Evolutionary conservation across 92 coral and sea anemone genomes (phyloP), one percentile per base, ranked within the genome.

Genomic region (Plumapathes pennacea): DNA sequence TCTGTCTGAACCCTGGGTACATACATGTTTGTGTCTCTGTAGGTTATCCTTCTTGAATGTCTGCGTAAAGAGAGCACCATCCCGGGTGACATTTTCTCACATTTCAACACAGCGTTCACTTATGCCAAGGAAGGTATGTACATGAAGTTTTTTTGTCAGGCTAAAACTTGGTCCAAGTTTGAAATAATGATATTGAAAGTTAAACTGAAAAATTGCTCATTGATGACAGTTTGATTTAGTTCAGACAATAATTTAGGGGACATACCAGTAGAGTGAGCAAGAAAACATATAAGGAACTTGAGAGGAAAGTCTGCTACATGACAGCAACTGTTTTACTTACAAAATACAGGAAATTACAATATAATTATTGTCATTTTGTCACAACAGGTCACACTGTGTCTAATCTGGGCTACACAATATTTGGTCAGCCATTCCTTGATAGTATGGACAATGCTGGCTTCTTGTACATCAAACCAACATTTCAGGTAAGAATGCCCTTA

Each of bases 391-490:
- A 92, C 77, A 84, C 84, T 24, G 98, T 92, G 32, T 89, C 98
- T 54, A 94, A 92, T 71, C 94, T 92, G 53, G 98, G 98, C 25
- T 92, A 84, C 37, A 92, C 98, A 30, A 92, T 92, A 68, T 92
- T 92, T 89, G 98, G 98, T 30, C 98, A 92, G 52, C 98, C 98
- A 2, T 92, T 92, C 50, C 89, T 92, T 64, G 98, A 96, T 37
- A 89, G 96, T 47, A 57, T 83, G 44, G 71, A 79, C 68, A 92
- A 92, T 72, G 98, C 98, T 25, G 98, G 98, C 3, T 92, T 92
- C 38, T 85, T 92, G 18, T 92, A 92, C 62, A 54, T 92, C 50
- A 92, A 88, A 32, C 91, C 98, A n/a, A 62, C 98, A 18, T 92
- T 84, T 62, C 98, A 92, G 94, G 98, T 92, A 74, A n/a, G n/a